Conservation (phyloP, 1,140 invertebrate species). For the Drosophila nasuta region DNA sequence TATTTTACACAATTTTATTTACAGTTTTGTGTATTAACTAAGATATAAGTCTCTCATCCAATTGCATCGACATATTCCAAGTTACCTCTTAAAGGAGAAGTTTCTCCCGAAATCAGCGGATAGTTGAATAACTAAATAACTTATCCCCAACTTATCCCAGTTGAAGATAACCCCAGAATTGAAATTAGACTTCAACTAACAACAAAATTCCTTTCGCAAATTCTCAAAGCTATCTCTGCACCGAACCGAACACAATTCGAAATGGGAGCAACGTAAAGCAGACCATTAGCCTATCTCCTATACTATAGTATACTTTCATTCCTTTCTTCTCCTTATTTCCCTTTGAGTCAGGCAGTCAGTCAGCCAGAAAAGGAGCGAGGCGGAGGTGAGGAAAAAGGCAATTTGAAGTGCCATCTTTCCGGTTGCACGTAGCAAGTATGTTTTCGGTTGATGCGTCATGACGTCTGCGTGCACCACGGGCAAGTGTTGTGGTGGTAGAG, state of each 20-base stretch:
- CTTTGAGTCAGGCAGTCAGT: slow-evolving; percentile 6
- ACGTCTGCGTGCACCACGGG: slow-evolving; percentile 63
- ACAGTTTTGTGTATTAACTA: no score
- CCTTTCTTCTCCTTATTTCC: neutral
- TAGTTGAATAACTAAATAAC: no score
- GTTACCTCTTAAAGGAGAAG: no score
- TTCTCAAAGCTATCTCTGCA: no score
- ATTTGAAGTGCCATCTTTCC: slow-evolving; percentile 67
- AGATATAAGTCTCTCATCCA: no score
- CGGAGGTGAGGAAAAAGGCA: slow-evolving; percentile 17
- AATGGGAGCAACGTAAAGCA: neutral
- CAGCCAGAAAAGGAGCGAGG: neutral
- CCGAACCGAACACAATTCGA: neutral
- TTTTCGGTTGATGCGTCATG: slow-evolving; percentile 69
- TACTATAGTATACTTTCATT: neutral
- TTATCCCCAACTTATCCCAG: no score
- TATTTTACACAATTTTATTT: no score
- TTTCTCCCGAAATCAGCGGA: no score
- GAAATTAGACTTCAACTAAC: no score
- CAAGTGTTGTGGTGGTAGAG: neutral
- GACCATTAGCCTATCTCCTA: neutral
- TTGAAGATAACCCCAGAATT: no score
- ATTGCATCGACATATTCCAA: no score
- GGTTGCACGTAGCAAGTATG: slow-evolving; percentile 9
- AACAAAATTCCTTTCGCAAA: no score